These are phyloP conservation scores for Drosophila insularis DNA, from an alignment of 1,140 invertebrate genomes.

Conservation along the genomic window DNA sequence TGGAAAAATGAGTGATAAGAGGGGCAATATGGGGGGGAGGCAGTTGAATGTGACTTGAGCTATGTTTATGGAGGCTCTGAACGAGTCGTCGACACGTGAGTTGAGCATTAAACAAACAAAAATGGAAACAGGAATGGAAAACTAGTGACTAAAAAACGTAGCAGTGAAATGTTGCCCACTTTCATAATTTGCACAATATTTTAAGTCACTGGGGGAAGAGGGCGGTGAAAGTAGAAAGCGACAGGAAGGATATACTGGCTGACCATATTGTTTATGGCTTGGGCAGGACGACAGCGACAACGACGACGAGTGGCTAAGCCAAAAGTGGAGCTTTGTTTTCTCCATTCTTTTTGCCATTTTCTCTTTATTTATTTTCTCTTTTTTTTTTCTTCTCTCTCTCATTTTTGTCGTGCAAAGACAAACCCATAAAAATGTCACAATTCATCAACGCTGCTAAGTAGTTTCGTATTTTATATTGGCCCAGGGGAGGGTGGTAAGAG, in stretches of 20 bases:
- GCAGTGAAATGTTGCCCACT: slow-evolving; percentile 16
- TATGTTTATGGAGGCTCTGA: slow-evolving; percentile 54
- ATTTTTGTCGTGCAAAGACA: slow-evolving; percentile 39
- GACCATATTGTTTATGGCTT: slow-evolving; percentile 50
- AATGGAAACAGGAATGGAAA: not conserved
- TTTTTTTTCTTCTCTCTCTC: not conserved
- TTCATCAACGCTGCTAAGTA: slow-evolving; percentile 62
- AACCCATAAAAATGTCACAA: slow-evolving; percentile 73
- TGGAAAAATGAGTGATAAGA: not conserved
- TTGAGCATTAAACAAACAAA: slow-evolving; percentile 39
- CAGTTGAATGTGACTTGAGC: slow-evolving; percentile 47
- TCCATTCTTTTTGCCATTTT: slow-evolving; percentile 6
- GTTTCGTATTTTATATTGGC: slow-evolving; percentile 55
- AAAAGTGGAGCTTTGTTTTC: slow-evolving; percentile 30
- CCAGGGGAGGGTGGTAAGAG: not conserved
- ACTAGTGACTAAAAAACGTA: slow-evolving; percentile 5
- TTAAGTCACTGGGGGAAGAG: not conserved
- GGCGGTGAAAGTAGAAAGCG: slow-evolving; percentile 10
- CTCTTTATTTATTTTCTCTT: not conserved
- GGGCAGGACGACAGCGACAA: not conserved
- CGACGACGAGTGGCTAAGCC: slow-evolving; percentile 46
- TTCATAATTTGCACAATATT: slow-evolving; percentile 44
- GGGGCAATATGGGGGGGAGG: not conserved
- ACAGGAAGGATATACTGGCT: slow-evolving; percentile 17
- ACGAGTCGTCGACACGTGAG: slow-evolving; percentile 53